Percentiles rank a stretch among this genome's conserved stretches.
phyloP scores from a whole-genome alignment of 1,140 invertebrate species.

The Drosophila nigromelanica region DNA sequence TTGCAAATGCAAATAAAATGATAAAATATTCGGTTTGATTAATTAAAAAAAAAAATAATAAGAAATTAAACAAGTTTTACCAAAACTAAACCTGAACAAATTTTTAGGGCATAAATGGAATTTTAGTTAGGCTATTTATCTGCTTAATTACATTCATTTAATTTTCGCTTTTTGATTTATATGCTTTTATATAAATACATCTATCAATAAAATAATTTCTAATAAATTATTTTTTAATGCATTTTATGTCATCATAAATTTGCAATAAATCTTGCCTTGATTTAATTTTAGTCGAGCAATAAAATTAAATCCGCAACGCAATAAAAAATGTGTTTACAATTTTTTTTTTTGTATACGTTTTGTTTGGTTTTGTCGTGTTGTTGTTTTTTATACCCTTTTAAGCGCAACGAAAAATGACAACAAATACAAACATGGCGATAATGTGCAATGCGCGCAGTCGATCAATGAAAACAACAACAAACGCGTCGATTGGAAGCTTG shows the following conservation, averaged over 20 bases:
- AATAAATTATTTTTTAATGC: neutral
- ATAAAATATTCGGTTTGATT: neutral
- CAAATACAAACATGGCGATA: slow-evolving; percentile 79
- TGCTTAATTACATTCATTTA: no score
- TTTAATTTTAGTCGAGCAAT: neutral
- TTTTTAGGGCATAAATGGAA: no score
- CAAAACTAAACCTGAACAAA: no score
- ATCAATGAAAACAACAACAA: slow-evolving; percentile 66
- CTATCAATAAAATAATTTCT: neutral
- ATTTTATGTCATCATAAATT: neutral
- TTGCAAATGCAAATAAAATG: no score
- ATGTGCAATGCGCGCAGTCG: slow-evolving; percentile 61
- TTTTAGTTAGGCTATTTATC: no score
- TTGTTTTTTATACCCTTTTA: slow-evolving; percentile 34
- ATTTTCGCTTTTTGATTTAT: no score
- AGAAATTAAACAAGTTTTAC: no score
- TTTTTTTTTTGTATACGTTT: slow-evolving; percentile 13
- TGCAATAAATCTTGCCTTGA: neutral
- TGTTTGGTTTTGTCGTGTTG: slow-evolving; percentile 2
- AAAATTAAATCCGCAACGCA: slow-evolving; percentile 29
- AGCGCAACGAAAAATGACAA: slow-evolving; percentile 65
- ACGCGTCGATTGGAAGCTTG: slow-evolving; percentile 23
- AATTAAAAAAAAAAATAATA: no score
- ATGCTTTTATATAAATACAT: neutral
- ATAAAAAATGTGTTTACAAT: slow-evolving; percentile 56